These are phyloP conservation scores for Monomorium pharaonis DNA, from an alignment of 1,140 invertebrate genomes.

Conservation along the genomic window DNA sequence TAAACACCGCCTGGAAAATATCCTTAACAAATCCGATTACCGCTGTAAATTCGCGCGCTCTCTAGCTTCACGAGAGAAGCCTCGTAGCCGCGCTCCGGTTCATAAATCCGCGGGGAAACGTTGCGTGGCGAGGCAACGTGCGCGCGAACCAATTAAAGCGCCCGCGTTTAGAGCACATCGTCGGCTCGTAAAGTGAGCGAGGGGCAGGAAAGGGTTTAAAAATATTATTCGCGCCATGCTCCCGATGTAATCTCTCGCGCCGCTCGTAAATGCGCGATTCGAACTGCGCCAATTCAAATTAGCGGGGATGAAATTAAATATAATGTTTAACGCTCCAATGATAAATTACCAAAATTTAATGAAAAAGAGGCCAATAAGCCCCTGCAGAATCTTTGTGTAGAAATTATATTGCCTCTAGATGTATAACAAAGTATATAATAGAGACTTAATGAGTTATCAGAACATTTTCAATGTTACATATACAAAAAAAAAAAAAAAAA, in stretches of 20 bases:
- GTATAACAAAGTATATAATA: too few species aligned
- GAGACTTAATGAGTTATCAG: too few species aligned
- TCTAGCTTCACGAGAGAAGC: neutral
- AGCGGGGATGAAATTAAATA: too few species aligned
- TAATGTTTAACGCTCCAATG: too few species aligned
- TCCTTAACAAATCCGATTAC: slow-evolving; percentile 35
- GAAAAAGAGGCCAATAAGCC: too few species aligned
- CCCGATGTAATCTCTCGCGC: slow-evolving; percentile 49
- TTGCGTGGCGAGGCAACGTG: slow-evolving; percentile 24
- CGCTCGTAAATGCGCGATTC: slow-evolving; percentile 38
- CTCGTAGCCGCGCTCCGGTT: neutral
- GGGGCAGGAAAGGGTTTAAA: neutral
- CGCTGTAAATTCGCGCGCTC: slow-evolving; percentile 4
- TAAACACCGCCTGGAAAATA: neutral
- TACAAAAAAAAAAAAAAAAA: too few species aligned
- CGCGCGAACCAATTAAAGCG: slow-evolving; percentile 37
- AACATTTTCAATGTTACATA: too few species aligned
- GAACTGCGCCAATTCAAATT: slow-evolving; percentile 65
- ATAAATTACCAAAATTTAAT: too few species aligned
- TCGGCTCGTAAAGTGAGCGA: neutral
- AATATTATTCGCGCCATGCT: slow-evolving; percentile 28
- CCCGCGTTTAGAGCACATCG: slow-evolving; percentile 30
- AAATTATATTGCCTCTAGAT: too few species aligned
- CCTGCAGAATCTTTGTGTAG: too few species aligned
- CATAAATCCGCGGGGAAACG: slow-evolving; percentile 44